phyloP scores from a whole-genome alignment of 2,797 vertebrate species.

The Chromobotia macracanthus region DNA sequence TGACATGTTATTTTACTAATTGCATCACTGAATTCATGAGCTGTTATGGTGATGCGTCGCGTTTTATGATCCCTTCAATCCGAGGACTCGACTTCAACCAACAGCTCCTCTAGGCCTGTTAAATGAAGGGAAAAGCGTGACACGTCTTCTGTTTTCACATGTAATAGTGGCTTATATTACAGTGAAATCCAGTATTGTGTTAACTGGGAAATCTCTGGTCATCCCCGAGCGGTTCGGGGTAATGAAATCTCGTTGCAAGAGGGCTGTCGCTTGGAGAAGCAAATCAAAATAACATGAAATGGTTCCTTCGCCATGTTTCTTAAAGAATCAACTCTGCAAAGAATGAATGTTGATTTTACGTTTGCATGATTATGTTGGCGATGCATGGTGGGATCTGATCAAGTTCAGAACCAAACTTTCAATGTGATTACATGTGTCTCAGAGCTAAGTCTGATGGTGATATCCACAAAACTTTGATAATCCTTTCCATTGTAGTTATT shows the following conservation, averaged over 20 bases:
- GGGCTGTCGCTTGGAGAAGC: background rate
- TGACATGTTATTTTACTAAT: constrained; percentile 38
- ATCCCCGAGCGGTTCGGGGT: background rate
- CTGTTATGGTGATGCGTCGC: constrained; percentile 42
- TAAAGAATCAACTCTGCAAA: constrained; percentile 15
- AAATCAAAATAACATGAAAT: constrained; percentile 16
- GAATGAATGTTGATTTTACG: constrained; percentile 12
- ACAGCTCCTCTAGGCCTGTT: constrained; percentile 53
- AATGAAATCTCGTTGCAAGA: background rate
- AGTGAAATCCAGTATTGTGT: background rate
- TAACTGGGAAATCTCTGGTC: background rate
- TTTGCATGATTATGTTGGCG: background rate
- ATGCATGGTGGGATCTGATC: constrained; percentile 13
- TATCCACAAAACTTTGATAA: constrained; percentile 36
- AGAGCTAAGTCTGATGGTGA: constrained; percentile 35
- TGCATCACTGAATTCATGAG: constrained; percentile 36
- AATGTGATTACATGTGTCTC: constrained; percentile 33
- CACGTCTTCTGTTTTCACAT: constrained; percentile 33
- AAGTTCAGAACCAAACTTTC: constrained; percentile 42
- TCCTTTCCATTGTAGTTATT: constrained; percentile 24
- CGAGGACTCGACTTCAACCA: constrained; percentile 36
- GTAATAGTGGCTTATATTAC: background rate
- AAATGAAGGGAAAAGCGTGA: constrained; percentile 40
- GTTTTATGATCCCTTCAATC: constrained; percentile 50
- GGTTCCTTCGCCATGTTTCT: constrained; percentile 17